Base-by-base conservation (phyloP, 2,113 vertebrate species). In the Brachypteracias leptosomus region DNA sequence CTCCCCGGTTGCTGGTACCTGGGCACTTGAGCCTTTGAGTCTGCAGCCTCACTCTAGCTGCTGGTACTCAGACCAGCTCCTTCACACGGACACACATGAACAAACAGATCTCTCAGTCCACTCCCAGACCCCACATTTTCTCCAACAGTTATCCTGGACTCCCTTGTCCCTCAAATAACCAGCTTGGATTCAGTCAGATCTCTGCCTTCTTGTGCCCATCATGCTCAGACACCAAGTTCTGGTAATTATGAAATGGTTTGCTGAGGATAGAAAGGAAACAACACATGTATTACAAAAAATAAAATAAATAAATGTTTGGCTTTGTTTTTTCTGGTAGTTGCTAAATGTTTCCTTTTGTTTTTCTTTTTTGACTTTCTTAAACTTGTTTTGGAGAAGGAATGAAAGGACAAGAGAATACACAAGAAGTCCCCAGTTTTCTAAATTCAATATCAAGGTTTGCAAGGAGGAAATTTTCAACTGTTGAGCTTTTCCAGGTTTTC, bases 401-500 rank as follows among this genome's bases (percentile, higher is more conserved):
- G 25, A 87, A 90, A 88, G 21, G 13, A 61, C 16, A 36, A 16
- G 16, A 74, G 28, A 68, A 74, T 26, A 38, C 0, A 0, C 13
- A 42, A 25, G 57, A 90, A 26, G 62, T 51, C 22, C 9, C 12
- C 13, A 7, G 11, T 55, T 14, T 74, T 83, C 24, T 87, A 70
- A 91, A 83, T 93, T 77, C 33, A 91, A 7, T 47, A 36, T 8
- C 25, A 93, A 85, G 44, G 29, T 26, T 62, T 82, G 3, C 8
- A 70, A 63, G 42, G 33, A 62, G 21, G 59, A 78, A 68, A 57
- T 86, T 90, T 93, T 77, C 10, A 61, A 2, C 11, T 0, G 4
- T 4, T 70, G 74, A 94, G 25, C 29, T 85, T 91, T 89, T 88
- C 49, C 49, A 85, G 28, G 44, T 80, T 91, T 93, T 96, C 61